Base-by-base conservation (phyloP, 2,888 invertebrate species). In the Nycteola revayana region DNA sequence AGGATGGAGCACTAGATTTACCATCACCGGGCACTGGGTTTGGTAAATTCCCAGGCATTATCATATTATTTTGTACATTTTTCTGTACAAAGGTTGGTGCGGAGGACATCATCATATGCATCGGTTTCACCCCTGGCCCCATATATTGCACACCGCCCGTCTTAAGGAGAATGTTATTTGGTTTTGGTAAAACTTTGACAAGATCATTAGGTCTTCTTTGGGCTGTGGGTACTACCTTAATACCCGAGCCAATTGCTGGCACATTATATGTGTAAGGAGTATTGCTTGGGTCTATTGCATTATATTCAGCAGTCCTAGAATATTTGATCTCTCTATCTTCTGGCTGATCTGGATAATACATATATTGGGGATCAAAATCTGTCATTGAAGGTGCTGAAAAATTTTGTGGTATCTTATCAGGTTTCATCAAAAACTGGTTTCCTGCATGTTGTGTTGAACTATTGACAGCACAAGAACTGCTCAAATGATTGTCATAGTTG, bases 291-390 rank as follows among this genome's bases (percentile, higher is more conserved):
- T 78, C 74, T 38, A 79, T 46, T 25, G 78, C 65, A 62, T 59
- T 73, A 37, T 88, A 88, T 43, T 87, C 87, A 24, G 82, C 75
- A 55, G 78, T 87, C 24, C 83, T 69, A 9, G 88, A 88, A 64
- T 74, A 88, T 53, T 88, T 88, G 1, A 87, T 65, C 49, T 88
- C 87, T 33, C 74, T 68, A 10, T 88, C 87, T 28, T 87, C 87
- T 25, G 59, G 72, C 36, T 67, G 72, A n/a, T 86, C 87, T 21
- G 66, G 64, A 46, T 78, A 82, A 42, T 75, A 85, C 9, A 72
- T 59, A 57, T 70, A 83, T 32, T 73, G 80, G 32, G 62, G 75
- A 42, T 82, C 83, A 66, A 64, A 81, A 25, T 84, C 82, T 30
- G 74, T 46, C 11, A 65, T 46, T 20, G 68, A 55, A 21, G 67